These are phyloP conservation scores for Dendrocopos noguchii DNA, from an alignment of 2,113 vertebrate genomes.

Conservation along the genomic window DNA sequence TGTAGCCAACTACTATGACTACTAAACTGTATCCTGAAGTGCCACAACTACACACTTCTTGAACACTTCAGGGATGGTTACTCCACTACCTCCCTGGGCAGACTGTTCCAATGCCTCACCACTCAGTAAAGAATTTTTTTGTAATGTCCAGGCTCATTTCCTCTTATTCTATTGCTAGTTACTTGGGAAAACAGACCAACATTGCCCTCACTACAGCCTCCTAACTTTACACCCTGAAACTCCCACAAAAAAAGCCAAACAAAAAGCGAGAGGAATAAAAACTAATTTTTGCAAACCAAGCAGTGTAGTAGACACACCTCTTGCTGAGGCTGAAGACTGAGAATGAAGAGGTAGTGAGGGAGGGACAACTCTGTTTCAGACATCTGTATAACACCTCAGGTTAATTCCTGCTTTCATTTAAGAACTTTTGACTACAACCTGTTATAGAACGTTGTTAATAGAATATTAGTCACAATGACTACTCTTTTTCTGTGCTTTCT, in stretches of 20 bases:
- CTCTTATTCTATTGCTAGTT: background rate
- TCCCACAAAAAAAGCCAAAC: background rate
- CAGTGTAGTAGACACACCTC: background rate
- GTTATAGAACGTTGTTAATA: background rate
- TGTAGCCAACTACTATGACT: too few species aligned
- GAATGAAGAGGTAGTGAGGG: background rate
- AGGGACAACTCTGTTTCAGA: background rate
- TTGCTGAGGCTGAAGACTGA: background rate
- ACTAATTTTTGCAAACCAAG: background rate
- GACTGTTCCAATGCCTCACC: too few species aligned
- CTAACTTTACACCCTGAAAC: background rate
- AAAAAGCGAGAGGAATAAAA: background rate
- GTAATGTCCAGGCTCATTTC: background rate
- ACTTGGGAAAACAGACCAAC: too few species aligned
- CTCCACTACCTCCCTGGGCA: too few species aligned
- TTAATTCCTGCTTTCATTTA: background rate
- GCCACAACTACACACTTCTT: too few species aligned
- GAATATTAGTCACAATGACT: background rate
- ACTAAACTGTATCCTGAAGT: too few species aligned
- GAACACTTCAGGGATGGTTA: too few species aligned
- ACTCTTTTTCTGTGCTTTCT: background rate
- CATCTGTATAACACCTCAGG: background rate
- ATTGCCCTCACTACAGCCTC: too few species aligned
- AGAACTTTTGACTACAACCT: background rate
- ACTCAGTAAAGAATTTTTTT: too few species aligned